Evolutionary conservation across 2,113 vertebrate species (phyloP), one percentile per base, ranked within the genome.

Genomic region (Thryonomys swinderianus): DNA sequence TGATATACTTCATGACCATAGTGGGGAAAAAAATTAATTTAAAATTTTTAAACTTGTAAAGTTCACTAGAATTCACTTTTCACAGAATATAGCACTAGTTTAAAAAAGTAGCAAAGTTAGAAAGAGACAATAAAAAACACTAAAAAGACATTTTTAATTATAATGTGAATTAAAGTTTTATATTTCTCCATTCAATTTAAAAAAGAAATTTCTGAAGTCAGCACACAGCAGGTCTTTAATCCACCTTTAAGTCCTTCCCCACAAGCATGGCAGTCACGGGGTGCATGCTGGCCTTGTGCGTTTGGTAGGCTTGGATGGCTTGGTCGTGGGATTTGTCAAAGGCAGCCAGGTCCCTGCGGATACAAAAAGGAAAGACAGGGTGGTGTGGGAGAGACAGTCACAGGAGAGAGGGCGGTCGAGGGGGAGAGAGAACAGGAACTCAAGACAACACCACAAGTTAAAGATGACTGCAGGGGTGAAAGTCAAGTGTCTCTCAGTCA

Each of bases 251-350:
- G 89, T 99, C 99, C 85, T 99, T 99, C 90, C 98, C 98, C 90
- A 99, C 99, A 80, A 99, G 98, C 97, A 98, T 98, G 3, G 99
- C 97, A 3, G 99, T 99, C 95, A 99, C 99, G 0, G 99, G 99
- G 87, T 99, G 99, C 99, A 99, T 99, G 8, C 88, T 98, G 0
- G 94, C 97, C 71, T 98, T 98, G 53, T 99, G 98, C 89, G 98
- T 98, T 73, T 98, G 90, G 94, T 99, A 99, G 0, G 98, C 64
- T 16, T 80, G 96, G 53, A 99, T 93, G 0, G 99, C 98, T 97
- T 99, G 98, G 7, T 99, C 98, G 0, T 78, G 98, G 80, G 97
- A 98, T 96, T 99, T 99, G 9, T 99, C 99, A 91, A 99, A 99
- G 97, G 95, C 98, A 64, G 98, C 99, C 37, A 99, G 98, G 57